These are phyloP conservation scores for Gymnosoma rotundatum DNA, from an alignment of 2,888 invertebrate genomes.

Conservation along the genomic window DNA sequence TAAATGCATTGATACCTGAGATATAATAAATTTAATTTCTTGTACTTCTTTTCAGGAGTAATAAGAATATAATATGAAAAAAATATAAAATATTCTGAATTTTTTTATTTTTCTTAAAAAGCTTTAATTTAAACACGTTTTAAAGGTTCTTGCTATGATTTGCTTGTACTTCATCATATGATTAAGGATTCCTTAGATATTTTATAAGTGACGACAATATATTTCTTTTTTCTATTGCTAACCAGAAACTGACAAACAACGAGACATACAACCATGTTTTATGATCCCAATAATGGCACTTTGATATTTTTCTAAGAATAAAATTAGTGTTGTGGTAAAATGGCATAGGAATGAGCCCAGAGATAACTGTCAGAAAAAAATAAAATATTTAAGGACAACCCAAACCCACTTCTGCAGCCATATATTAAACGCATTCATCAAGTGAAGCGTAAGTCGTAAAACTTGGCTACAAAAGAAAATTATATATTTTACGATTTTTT, in stretches of 20 bases:
- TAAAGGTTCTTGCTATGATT: conserved; percentile 20
- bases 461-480: conserved; percentile 67
- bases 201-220: conserved; percentile 40
- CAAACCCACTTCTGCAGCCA: conserved; percentile 31
- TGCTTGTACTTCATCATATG: conserved; percentile 19
- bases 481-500: conserved; percentile 71
- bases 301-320: conserved; percentile 32
- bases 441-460: conserved; percentile 69
- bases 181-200: conserved; percentile 32
- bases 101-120: too few species aligned
- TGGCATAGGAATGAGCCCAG: conserved; percentile 31
- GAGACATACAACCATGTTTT: conserved; percentile 45
- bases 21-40: too few species aligned
- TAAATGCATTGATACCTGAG: too few species aligned
- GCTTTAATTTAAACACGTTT: too few species aligned
- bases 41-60: too few species aligned
- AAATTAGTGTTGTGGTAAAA: conserved; percentile 43
- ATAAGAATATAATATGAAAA: too few species aligned
- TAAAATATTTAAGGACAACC: conserved; percentile 2
- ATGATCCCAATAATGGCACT: conserved; percentile 50
- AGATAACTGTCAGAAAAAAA: conserved; percentile 29
- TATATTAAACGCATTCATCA: conserved; percentile 68
- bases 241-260: conserved; percentile 15
- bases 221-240: conserved; percentile 21
- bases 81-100: too few species aligned